Evolutionary conservation across 1,140 invertebrate genomes (phyloP), one percentile per base, ranked within the genome.

Genomic region (Euura saliciscinereae): DNA sequence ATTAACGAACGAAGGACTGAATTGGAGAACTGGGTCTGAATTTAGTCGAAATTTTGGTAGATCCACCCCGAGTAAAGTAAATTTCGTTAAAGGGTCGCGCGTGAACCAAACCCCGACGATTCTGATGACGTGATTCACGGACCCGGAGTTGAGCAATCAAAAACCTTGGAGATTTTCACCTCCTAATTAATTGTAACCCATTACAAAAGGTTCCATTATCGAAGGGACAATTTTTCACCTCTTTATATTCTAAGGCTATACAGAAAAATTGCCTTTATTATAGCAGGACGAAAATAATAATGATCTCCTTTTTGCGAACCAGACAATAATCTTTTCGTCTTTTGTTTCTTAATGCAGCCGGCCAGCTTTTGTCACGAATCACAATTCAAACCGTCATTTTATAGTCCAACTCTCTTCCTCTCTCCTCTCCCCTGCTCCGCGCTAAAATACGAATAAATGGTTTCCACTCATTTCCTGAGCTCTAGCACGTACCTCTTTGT

Each of bases 201-300:
- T 11, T 11, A 44, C 43, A 28, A 67, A 67, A 67, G 42, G 10
- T 28, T 67, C 43, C 66, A 67, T 28, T 67, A 67, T 10, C 10
- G 4, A 28, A 28, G 28, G 66, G 13, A 42, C 43, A 67, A 46
- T 69, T 69, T 69, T 69, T 69, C 68, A 69, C 42, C 68, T 69
- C 68, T 28, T 67, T 67, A 69, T 69, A 28, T 69, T 13, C n/a
- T n/a, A n/a, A 28, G 44, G 28, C 11, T 42, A 42, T 6, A 46
- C 28, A 13, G 68, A 42, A 44, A 11, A 42, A 44, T 43, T 44
- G 11, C 68, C 11, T 69, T 69, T 11, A 69, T 69, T 69, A 69
- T 69, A 42, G 28, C 28, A 28, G 28, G 28, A 44, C 43, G 51
- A 59, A 59, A 59, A 59, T 59, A 59, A 59, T 59, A 59, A 59